Evolutionary conservation across 1,140 invertebrate genomes (phyloP), one percentile per base, ranked within the genome.

Genomic region (Holcopasites calliopsidis): DNA sequence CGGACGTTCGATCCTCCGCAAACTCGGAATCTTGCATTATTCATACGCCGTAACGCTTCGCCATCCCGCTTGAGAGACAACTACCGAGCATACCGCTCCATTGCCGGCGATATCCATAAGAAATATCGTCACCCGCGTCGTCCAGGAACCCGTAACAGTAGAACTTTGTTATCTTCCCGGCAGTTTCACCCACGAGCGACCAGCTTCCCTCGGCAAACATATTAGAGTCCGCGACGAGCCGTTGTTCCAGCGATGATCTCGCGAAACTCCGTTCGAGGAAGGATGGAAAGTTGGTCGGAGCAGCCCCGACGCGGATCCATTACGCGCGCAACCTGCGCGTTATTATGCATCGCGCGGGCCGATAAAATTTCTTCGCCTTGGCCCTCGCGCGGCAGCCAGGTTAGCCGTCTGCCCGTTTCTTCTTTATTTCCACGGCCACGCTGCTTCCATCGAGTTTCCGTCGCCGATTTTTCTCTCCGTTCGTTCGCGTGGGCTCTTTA

Each of bases 401-500:
- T n/a, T 16, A 6, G n/a, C 21, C 28, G 31, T 2, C 33, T 62
- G 28, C 18, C 42, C 31, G 40, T 44, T 35, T 44, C 6, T 26
- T 26, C 38, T 47, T 33, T 58, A 58, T 35, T 58, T 57, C 31
- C 54, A 57, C 54, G 52, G 16, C 0, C 42, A 16, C 31, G 44
- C 28, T 35, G 35, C 38, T 49, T 58, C 10, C 23, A 18, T 4
- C 21, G 42, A 50, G 60, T 68, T 69, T 60, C 31, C 21, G 33
- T 40, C 35, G 33, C 1, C n/a, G n/a, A 72, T 72, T 77, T 77
- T 77, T 77, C 74, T 5, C 23, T 26, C 11, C 35, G 28, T n/a
- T 35, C 35, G 8, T 35, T n/a, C 49, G 68, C 74, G 68, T 68
- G 54, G 73, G 33, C 73, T 42, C 73, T 76, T 76, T 70, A 60